A percentile compares a stretch with the other conserved stretches of the same genome.
Conservation (phyloP, 2,113 vertebrate genomes). For the Zosterops lateralis region DNA sequence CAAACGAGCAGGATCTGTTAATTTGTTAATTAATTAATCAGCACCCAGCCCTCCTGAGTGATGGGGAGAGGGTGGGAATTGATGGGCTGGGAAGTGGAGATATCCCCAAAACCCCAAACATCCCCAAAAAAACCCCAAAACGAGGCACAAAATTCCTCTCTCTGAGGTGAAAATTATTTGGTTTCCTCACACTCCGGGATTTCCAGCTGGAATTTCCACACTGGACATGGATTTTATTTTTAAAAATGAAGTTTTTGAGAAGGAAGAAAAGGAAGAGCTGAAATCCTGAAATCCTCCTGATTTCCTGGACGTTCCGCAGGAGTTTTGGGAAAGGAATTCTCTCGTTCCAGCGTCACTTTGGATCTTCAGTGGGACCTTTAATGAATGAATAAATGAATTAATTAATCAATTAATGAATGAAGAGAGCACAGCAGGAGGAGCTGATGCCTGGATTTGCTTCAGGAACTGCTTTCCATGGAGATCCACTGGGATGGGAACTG, state of each 20-base stretch:
- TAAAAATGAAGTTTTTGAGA: not conserved
- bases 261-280: not conserved
- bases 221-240: too few species aligned
- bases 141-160: fast-evolving
- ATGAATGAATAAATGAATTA: not conserved
- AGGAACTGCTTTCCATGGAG: not conserved
- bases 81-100: not conserved
- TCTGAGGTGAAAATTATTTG: fast-evolving
- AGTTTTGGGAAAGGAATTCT: not conserved
- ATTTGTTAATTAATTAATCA: not conserved
- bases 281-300: not conserved
- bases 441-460: not conserved
- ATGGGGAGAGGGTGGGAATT: not conserved
- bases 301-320: not conserved
- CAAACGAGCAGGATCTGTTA: fast-evolving
- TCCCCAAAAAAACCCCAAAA: not conserved
- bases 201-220: not conserved
- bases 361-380: fast-evolving
- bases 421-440: not conserved
- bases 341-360: fast-evolving
- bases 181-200: not conserved
- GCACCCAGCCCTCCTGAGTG: not conserved
- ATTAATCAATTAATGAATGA: fast-evolving
- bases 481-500: not conserved
- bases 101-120: not conserved